Percentiles rank a stretch among this genome's conserved stretches.
Conservation (phyloP, 2,797 vertebrate species). For the Falco concolor region DNA sequence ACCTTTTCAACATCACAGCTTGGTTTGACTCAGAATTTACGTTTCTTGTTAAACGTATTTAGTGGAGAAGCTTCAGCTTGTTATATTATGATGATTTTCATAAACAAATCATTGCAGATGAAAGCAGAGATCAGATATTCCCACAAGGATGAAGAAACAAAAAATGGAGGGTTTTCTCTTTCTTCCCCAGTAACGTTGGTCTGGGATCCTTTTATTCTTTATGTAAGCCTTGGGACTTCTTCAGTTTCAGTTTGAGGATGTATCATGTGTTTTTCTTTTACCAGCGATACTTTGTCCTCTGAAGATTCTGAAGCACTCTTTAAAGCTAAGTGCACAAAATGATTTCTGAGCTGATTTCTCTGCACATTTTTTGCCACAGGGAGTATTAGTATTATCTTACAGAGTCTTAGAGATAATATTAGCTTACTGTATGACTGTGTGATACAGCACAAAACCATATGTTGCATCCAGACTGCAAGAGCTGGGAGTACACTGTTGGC, state of each 20-base stretch:
- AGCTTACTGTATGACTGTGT: conserved; percentile 8
- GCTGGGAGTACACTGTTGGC: background rate
- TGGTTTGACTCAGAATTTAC: background rate
- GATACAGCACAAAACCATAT: conserved; percentile 44
- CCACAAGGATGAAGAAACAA: background rate
- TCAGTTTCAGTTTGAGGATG: conserved; percentile 32
- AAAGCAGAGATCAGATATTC: background rate
- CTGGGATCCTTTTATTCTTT: conserved; percentile 22
- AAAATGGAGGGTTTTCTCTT: background rate
- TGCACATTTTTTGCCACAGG: background rate
- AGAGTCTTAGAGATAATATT: conserved; percentile 56
- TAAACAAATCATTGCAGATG: background rate
- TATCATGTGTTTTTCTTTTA: conserved; percentile 46
- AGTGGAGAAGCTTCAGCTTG: background rate
- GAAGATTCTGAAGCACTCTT: conserved; percentile 5
- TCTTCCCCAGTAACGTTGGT: background rate
- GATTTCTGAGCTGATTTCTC: conserved; percentile 41
- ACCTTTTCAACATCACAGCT: background rate
- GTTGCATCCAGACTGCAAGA: background rate
- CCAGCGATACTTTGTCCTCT: background rate
- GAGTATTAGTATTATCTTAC: conserved; percentile 52
- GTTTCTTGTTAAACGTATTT: background rate
- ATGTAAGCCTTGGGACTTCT: conserved; percentile 38
- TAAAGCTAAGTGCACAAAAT: background rate
- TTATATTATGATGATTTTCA: background rate